These are phyloP conservation scores for Cheiracanthium punctorium DNA, from an alignment of 2,888 invertebrate genomes.

Conservation along the genomic window DNA sequence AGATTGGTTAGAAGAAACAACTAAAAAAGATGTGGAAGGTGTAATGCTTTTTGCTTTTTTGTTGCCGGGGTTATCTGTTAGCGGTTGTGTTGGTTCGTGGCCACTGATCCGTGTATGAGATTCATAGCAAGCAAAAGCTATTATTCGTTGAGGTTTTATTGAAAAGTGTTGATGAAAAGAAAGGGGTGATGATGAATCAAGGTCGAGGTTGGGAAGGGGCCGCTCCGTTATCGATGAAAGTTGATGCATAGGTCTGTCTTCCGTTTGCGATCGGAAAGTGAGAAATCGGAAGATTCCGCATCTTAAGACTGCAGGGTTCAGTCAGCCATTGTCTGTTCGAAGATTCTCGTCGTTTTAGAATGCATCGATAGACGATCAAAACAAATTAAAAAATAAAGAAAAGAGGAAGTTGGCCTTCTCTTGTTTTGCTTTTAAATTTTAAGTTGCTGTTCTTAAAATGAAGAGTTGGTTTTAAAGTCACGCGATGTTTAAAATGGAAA, in stretches of 20 bases:
- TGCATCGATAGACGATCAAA: too few species aligned
- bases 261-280: not conserved
- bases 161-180: too few species aligned
- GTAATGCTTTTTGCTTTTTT: too few species aligned
- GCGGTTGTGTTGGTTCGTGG: not conserved
- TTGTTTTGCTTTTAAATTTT: too few species aligned
- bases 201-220: not conserved
- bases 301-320: too few species aligned
- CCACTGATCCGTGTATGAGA: not conserved
- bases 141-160: too few species aligned
- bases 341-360: not conserved
- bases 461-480: too few species aligned
- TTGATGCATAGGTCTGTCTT: not conserved
- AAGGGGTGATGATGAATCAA: conserved; percentile 3
- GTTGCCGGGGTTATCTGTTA: not conserved
- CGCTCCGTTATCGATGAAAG: not conserved
- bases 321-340: not conserved
- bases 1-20: not conserved
- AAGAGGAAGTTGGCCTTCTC: too few species aligned
- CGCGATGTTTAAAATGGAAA: too few species aligned
- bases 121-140: not conserved
- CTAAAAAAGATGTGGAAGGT: too few species aligned
- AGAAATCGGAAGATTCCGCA: not conserved
- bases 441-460: too few species aligned
- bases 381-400: too few species aligned